phyloP scores from a whole-genome alignment of 2,113 vertebrate genomes.

The Mellivora capensis region DNA sequence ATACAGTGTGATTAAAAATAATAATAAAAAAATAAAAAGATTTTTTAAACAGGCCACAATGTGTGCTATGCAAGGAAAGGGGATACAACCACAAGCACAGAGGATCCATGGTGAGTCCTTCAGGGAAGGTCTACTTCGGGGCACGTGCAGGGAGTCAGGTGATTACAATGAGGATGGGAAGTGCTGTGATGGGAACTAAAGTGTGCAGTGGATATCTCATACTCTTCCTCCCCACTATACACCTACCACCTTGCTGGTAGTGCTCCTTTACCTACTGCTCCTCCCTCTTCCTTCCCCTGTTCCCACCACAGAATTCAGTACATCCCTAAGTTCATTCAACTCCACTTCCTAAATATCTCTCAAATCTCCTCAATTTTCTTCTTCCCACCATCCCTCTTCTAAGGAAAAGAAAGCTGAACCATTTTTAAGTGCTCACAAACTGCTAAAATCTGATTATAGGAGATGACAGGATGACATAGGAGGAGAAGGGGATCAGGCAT shows the following conservation, averaged over 20 bases:
- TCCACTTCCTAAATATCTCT: background rate
- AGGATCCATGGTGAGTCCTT: background rate
- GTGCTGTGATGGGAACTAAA: accelerated
- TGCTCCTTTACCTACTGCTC: background rate
- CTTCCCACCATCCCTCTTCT: background rate
- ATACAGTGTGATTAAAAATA: background rate
- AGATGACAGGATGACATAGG: background rate
- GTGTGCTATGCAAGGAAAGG: background rate
- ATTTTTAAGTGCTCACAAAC: background rate
- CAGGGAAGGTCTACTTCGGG: background rate
- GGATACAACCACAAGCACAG: background rate
- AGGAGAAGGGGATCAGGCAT: background rate
- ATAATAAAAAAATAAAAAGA: background rate
- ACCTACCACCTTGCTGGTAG: background rate
- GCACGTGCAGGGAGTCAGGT: accelerated
- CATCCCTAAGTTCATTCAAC: background rate
- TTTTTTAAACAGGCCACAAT: background rate
- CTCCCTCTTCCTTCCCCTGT: background rate
- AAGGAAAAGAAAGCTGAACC: background rate
- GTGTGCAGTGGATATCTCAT: accelerated
- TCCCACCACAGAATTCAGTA: background rate
- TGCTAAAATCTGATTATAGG: background rate
- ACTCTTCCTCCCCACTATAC: background rate
- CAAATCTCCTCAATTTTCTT: background rate
- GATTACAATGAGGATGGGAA: background rate